phyloP scores from a whole-genome alignment of 2,888 invertebrate genomes.

The Drosophila lutescens region DNA sequence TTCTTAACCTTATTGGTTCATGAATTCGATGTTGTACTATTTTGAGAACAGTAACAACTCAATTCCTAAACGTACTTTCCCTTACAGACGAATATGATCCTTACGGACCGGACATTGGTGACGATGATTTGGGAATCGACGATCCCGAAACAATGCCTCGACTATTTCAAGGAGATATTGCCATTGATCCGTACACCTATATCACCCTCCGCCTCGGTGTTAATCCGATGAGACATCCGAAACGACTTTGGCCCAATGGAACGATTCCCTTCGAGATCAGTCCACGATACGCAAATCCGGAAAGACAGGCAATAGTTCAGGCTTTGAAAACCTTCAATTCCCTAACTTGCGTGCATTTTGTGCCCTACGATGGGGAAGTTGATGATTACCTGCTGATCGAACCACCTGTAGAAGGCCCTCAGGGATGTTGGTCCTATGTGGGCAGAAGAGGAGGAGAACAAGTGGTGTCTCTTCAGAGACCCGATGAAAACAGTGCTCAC shows the following conservation, averaged over 20 bases:
- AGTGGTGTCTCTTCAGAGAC: conserved; percentile 88
- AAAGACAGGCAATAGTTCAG: conserved; percentile 86
- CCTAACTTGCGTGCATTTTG: conserved; percentile 88
- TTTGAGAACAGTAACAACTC: not conserved
- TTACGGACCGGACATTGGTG: conserved; percentile 60
- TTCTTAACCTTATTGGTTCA: not conserved
- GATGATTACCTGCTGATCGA: conserved; percentile 88
- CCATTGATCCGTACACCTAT: conserved; percentile 87
- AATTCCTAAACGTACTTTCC: not conserved
- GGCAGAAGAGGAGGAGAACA: conserved; percentile 90
- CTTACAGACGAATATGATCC: conserved; percentile 70
- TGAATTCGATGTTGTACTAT: too few species aligned
- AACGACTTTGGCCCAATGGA: conserved; percentile 87
- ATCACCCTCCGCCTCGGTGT: conserved; percentile 87
- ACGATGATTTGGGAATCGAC: conserved; percentile 75
- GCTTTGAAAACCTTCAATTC: conserved; percentile 87
- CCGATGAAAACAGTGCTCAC: conserved; percentile 87
- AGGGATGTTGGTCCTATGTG: conserved; percentile 91
- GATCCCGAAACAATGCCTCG: conserved; percentile 89
- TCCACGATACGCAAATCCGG: conserved; percentile 84
- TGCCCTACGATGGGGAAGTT: conserved; percentile 87
- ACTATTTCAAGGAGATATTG: conserved; percentile 89
- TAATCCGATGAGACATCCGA: conserved; percentile 88
- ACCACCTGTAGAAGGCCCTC: conserved; percentile 87
- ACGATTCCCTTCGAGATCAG: conserved; percentile 89